These are phyloP conservation scores for Eristalinus aeneus DNA, from an alignment of 2,888 invertebrate species.

Conservation along the genomic window DNA sequence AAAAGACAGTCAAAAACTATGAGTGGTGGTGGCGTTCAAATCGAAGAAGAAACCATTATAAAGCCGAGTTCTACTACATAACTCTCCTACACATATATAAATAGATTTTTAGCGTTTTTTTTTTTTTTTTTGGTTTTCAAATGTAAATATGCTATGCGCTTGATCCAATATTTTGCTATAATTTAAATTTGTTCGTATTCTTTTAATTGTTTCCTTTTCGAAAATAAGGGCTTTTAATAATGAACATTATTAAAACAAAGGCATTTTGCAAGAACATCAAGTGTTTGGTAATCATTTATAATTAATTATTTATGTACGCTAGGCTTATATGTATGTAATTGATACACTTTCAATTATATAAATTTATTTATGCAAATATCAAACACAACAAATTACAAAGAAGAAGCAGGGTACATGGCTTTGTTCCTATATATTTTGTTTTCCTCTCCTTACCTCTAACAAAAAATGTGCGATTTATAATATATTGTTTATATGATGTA, in stretches of 20 bases:
- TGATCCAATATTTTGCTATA: conserved; percentile 67
- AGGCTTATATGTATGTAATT: conserved; percentile 55
- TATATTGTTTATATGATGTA: conserved; percentile 14
- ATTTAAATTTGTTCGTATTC: conserved; percentile 25
- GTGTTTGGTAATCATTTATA: conserved; percentile 48
- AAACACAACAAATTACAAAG: conserved; percentile 67
- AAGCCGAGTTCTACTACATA: conserved; percentile 55
- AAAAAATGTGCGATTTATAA: conserved; percentile 54
- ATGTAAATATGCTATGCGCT: conserved; percentile 68
- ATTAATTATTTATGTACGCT: conserved; percentile 51
- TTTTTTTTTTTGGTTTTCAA: conserved; percentile 11
- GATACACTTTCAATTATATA: conserved; percentile 53
- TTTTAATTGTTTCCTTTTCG: conserved; percentile 22
- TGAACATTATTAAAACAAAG: conserved; percentile 75
- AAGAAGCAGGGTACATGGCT: conserved; percentile 42
- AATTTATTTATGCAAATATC: conserved; percentile 56
- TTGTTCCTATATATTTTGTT: background rate
- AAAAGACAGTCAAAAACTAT: background rate
- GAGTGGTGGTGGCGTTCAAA: background rate
- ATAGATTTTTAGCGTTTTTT: conserved; percentile 22
- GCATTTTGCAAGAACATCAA: conserved; percentile 69
- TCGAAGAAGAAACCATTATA: conserved; percentile 39
- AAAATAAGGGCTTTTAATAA: conserved; percentile 69
- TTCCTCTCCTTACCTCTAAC: conserved; percentile 9
- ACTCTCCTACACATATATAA: conserved; percentile 53